Evolutionary conservation across 2,797 vertebrate species (phyloP), one percentile per base, ranked within the genome.

Genomic region (Cuniculus paca): DNA sequence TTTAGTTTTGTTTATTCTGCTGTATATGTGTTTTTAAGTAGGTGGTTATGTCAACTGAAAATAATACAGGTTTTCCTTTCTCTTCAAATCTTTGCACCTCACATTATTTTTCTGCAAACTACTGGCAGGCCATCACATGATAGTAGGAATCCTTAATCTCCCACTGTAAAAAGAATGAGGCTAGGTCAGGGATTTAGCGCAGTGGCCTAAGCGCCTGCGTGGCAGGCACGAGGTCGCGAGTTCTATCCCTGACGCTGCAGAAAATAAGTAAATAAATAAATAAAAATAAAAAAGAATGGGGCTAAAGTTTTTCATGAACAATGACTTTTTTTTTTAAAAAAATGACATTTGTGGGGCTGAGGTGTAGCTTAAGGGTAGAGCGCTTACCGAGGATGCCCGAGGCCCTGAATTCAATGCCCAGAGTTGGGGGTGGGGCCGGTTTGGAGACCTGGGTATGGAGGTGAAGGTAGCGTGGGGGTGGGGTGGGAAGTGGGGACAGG

Each of bases 1-100:
- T 88, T 95, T 83, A 82, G 26, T 52, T 60, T 58, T 87, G n/a
- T 80, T 86, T 50, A 74, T 77, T 77, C 60, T 65, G 48, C 45
- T 82, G 65, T 26, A 65, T 45, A 20, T 56, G 39, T 54, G 42
- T 74, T 48, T 75, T 45, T 31, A 74, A 74, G 26, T 74, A 74
- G 72, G 26, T 48, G 26, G 6, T 48, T 31, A 45, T 31, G 6
- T 75, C 72, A 75, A 48, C 26, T 45, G 26, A 13, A 75, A 45
- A 75, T 75, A 48, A 75, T 75, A n/a, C 39, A 84, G 31, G 61
- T 80, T 48, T 81, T 72, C 70, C 61, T 80, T 80, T 74, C 31
- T 56, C 36, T 81, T 81, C 39, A 70, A 75, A 45, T 54, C 36
- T 74, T 79, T 61, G 52, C 0, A 36, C 36, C 36, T 36, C 50